phyloP scores from a whole-genome alignment of 1,140 invertebrate species.

The Pseudomyrmex dendroicus region DNA sequence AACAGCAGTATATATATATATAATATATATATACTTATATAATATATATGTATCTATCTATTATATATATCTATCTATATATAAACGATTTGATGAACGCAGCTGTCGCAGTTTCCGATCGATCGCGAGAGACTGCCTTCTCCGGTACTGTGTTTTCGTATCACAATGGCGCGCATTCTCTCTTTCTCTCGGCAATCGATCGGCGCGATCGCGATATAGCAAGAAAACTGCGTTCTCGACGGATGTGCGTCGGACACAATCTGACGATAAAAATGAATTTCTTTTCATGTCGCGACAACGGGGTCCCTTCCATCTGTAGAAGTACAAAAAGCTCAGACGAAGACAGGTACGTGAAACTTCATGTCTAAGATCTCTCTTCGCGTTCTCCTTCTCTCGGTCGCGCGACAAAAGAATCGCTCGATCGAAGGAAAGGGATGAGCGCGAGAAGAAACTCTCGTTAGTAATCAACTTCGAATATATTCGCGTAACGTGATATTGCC shows the following conservation, averaged over 20 bases:
- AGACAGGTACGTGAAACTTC: conserved; percentile 89
- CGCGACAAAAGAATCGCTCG: neutral
- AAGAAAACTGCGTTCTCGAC: neutral
- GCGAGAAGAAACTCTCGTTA: neutral
- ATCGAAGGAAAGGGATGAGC: conserved; percentile 11
- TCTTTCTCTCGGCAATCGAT: neutral
- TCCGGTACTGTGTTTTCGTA: neutral
- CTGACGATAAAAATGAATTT: conserved; percentile 70
- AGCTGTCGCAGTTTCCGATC: conserved; percentile 15
- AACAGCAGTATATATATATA: neutral
- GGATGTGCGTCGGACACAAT: conserved; percentile 12
- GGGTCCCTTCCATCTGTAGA: conserved; percentile 85
- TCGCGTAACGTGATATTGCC: conserved; percentile 11
- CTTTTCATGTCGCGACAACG: conserved; percentile 67
- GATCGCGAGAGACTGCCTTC: neutral
- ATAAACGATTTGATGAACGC: conserved; percentile 9
- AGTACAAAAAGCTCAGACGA: conserved; percentile 95
- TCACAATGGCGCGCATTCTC: conserved; percentile 12
- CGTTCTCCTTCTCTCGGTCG: conserved; percentile 9
- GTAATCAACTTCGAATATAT: neutral
- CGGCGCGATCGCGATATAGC: conserved; percentile 25
- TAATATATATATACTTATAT: neutral
- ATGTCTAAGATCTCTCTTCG: neutral
- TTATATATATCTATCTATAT: neutral
- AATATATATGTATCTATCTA: too few relatives aligned